Percentiles rank a stretch among this genome's conserved stretches.
phyloP scores from a whole-genome alignment of 2,888 invertebrate species.

The Vandiemenella viatica region DNA sequence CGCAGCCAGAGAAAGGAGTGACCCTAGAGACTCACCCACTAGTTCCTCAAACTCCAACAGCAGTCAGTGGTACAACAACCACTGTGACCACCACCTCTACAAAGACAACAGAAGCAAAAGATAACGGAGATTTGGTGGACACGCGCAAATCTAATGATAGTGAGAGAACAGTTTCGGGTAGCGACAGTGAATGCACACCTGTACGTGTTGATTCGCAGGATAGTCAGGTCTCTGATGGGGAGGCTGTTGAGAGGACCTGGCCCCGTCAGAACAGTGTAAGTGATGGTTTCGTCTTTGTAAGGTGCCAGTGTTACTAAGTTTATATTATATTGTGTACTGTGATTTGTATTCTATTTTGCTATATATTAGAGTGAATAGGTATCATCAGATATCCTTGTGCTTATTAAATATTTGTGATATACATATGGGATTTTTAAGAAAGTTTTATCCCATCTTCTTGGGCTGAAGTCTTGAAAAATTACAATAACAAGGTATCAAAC shows the following conservation, averaged over 20 bases:
- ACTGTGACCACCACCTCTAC: too few relatives aligned
- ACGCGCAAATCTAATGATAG: constrained; percentile 33
- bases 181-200: constrained; percentile 62
- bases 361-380: too few relatives aligned
- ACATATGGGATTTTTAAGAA: too few relatives aligned
- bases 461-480: too few relatives aligned
- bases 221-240: constrained; percentile 53
- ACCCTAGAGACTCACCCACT: constrained; percentile 37
- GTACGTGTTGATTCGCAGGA: constrained; percentile 72
- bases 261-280: constrained; percentile 68
- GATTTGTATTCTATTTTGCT: too few relatives aligned
- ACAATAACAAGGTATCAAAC: too few relatives aligned
- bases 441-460: too few relatives aligned
- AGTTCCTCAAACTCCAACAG: constrained; percentile 17
- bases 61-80: too few relatives aligned
- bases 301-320: too few relatives aligned
- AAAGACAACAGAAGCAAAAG: constrained; percentile 17
- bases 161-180: constrained; percentile 52
- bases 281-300: constrained; percentile 5
- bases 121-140: constrained; percentile 33
- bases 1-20: constrained; percentile 30
- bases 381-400: too few relatives aligned
- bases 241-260: constrained; percentile 39
- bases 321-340: too few relatives aligned
- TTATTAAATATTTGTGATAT: too few relatives aligned